A percentile compares a stretch with the other conserved stretches of the same genome.
Evolutionary conservation across 2,113 vertebrate species (phyloP).

Genomic region (Origma solitaria): DNA sequence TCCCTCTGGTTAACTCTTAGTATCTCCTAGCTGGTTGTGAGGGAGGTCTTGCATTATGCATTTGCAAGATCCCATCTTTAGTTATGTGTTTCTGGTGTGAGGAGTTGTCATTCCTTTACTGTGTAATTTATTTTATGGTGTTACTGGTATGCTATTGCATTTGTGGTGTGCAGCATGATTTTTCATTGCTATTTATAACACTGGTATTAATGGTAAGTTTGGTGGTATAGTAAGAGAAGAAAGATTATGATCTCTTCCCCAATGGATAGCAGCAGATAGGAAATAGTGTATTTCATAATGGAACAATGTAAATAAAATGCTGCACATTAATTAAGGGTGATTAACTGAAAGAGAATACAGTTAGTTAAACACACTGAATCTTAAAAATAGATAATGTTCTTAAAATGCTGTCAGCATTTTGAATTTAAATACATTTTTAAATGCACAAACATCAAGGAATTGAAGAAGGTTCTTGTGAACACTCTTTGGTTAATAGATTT

Average conservation of each 20-base stretch:
- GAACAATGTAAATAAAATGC: slow-evolving; percentile 5
- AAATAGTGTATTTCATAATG: slow-evolving; percentile 7
- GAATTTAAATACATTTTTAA: not conserved
- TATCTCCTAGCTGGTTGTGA: not conserved
- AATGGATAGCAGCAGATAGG: not conserved
- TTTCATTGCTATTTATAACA: not conserved
- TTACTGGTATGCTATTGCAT: not conserved
- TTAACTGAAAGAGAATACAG: slow-evolving; percentile 22
- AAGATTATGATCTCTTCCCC: slow-evolving; percentile 19
- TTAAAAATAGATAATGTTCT: not conserved
- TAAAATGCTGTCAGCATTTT: not conserved
- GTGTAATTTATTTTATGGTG: not conserved
- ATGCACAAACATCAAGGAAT: not conserved
- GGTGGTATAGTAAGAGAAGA: not conserved
- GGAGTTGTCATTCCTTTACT: not conserved
- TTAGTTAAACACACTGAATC: not conserved
- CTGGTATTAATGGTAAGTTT: not conserved
- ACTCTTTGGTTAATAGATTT: not conserved
- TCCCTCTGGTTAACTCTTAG: not conserved
- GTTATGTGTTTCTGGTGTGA: not conserved
- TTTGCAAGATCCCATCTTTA: not conserved
- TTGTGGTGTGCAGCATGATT: not conserved
- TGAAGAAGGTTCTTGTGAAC: not conserved
- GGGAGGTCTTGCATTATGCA: not conserved
- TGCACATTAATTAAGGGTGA: not conserved